Base-by-base conservation (phyloP, 2,888 invertebrate genomes). In the Ectemnius cavifrons region DNA sequence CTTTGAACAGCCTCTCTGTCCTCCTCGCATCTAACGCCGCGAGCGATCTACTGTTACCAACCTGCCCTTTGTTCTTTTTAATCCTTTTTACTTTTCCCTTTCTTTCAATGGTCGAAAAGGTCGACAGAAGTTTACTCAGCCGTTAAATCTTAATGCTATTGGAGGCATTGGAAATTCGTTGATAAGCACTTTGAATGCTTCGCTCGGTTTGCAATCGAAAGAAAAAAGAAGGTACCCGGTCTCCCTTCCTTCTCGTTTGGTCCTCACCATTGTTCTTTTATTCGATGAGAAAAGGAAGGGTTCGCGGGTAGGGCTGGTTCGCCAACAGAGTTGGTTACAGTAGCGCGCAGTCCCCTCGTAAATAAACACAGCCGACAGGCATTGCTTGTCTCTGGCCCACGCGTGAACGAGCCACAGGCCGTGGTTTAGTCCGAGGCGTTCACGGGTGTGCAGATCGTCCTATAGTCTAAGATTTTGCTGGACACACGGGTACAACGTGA, bases 1-100 rank as follows among this genome's bases (percentile, higher is more conserved):
- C 77, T 87, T 87, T 84, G 85, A 86, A 87, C 88, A 88, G 87
- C 87, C 87, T 87, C 86, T 87, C 85, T 80, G 75, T 80, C 73
- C 79, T 83, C 77, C 73, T 73, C 78, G 76, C 76, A 73, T 58
- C 20, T 46, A 16, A 61, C 69, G 49, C 61, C 73, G 68, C 71
- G 76, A 70, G 61, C 59, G 67, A 67, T 69, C 68, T 67, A 72
- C 66, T 68, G 60, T 75, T 56, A 49, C 75, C 75, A 68, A 78
- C 70, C 72, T 60, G 49, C 2, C 46, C 45, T 67, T 57, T 71
- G 71, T 75, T 59, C 67, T 37, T 37, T 37, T 37, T 37, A 37
- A 2, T 37, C 37, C 8, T 2, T 37, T 37, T 37, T 11, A 8
- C 5, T 37, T 37, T 23, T 37, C 8, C 37, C 37, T 8, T 37